Base-by-base conservation (phyloP, 2,888 invertebrate species). In the Lepeophtheirus nordmannii region DNA sequence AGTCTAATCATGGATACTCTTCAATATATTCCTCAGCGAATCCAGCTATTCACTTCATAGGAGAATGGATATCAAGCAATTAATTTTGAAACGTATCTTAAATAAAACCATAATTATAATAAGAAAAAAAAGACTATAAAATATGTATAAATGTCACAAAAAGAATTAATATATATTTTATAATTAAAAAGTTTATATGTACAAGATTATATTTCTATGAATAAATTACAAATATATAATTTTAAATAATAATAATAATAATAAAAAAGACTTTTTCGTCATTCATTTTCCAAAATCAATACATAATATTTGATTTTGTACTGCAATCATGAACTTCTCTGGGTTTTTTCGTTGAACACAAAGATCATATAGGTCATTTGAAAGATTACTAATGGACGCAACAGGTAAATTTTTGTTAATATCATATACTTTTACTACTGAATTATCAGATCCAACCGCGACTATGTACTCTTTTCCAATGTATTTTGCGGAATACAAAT, bases 401-500 rank as follows among this genome's bases (percentile, higher is more conserved):
- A 63, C 14, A 14, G 38, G n/a, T 20, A n/a, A 22, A 11, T 5
- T 10, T 11, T 46, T 53, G 9, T 63, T 46, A 3, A 22, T 12
- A 11, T 63, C 63, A 12, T 46, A 14, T 10, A 63, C 63, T 22
- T 37, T 63, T 5, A 63, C 56, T 10, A 63, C 9, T 10, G 46
- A 17, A 1, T 12, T 14, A 37, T 63, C 56, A 1, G 63, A 46
- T 17, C 63, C 63, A 10, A 11, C 22, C 1, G 56, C 23, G 22
- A 63, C 23, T 5, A 63, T 22, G 38, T 23, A 12, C 17, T 56
- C 63, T 53, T 63, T 63, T 30, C 63, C 56, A 14, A 63, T 8
- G 37, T 46, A 63, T 30, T 63, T 41, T 30, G 63, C 63, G 10
- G 56, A 63, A 14, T 41, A 46, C 56, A 63, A 30, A 30, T 63